A percentile compares a stretch with the other conserved stretches of the same genome.
Evolutionary conservation across 2,797 vertebrate genomes (phyloP).

Genomic region (Phalanger gymnotis): DNA sequence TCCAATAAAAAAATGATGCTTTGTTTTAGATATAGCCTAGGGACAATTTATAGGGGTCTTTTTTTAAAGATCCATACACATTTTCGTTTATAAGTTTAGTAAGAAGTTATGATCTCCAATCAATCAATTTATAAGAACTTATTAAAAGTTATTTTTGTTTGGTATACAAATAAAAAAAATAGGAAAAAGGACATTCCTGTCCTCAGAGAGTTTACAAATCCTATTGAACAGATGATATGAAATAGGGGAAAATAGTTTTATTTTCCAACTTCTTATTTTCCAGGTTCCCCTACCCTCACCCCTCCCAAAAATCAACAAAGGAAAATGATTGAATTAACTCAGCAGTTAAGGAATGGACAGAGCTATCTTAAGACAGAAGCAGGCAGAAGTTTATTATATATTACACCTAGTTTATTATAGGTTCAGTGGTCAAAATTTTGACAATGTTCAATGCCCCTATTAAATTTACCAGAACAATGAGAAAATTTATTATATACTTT

Average conservation of each 20-base stretch:
- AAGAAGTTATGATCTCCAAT: background rate
- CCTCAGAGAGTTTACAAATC: background rate
- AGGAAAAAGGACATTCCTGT: background rate
- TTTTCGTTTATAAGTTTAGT: background rate
- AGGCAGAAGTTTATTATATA: background rate
- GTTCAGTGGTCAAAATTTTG: background rate
- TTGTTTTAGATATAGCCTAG: background rate
- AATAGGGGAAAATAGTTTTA: background rate
- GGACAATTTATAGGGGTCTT: background rate
- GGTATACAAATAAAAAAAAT: background rate
- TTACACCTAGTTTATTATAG: background rate
- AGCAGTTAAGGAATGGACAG: background rate
- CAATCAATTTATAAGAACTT: background rate
- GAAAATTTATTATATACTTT: constrained; percentile 6
- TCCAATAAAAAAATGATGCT: background rate
- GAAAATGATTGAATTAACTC: background rate
- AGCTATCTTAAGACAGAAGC: background rate
- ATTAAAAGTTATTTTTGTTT: background rate
- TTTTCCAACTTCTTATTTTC: background rate
- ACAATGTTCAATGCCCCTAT: background rate
- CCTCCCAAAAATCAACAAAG: background rate
- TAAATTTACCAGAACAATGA: background rate
- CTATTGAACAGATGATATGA: background rate
- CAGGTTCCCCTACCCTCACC: background rate
- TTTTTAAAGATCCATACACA: background rate